phyloP scores from a whole-genome alignment of 2,888 invertebrate genomes.

The Girardia tigrina region DNA sequence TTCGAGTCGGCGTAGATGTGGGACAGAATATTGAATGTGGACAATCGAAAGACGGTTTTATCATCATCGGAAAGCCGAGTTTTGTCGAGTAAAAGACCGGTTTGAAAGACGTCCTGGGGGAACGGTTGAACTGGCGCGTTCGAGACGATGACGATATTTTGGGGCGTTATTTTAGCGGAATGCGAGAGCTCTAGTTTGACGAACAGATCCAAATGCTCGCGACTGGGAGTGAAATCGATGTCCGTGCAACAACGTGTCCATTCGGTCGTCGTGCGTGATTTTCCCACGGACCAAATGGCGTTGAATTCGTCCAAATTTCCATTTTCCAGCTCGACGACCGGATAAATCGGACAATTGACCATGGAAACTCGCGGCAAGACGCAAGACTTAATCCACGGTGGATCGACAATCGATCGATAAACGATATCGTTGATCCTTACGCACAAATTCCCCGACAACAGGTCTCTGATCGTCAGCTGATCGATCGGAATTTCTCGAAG shows the following conservation, averaged over 20 bases:
- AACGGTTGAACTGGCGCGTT: not conserved
- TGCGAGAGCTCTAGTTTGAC: not conserved
- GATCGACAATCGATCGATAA: not conserved
- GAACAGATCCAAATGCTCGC: not conserved
- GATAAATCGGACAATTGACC: constrained; percentile 2
- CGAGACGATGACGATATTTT: not conserved
- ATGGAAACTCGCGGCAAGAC: not conserved
- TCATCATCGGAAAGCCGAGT: not conserved
- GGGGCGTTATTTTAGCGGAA: not conserved
- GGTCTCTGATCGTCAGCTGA: not conserved
- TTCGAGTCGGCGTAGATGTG: not conserved
- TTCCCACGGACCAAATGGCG: not conserved
- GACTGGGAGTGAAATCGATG: not conserved
- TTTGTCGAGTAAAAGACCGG: not conserved
- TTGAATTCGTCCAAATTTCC: not conserved
- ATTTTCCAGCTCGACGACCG: not conserved
- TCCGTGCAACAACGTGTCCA: not conserved
- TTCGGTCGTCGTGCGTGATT: not conserved
- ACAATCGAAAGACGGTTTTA: not conserved
- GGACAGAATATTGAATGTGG: not conserved
- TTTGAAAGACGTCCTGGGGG: not conserved
- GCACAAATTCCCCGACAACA: not conserved
- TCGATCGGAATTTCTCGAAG: not conserved
- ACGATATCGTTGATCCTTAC: not conserved
- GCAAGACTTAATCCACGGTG: not conserved